Base-by-base conservation (phyloP, 2,888 invertebrate genomes). In the Pandemis heparana region DNA sequence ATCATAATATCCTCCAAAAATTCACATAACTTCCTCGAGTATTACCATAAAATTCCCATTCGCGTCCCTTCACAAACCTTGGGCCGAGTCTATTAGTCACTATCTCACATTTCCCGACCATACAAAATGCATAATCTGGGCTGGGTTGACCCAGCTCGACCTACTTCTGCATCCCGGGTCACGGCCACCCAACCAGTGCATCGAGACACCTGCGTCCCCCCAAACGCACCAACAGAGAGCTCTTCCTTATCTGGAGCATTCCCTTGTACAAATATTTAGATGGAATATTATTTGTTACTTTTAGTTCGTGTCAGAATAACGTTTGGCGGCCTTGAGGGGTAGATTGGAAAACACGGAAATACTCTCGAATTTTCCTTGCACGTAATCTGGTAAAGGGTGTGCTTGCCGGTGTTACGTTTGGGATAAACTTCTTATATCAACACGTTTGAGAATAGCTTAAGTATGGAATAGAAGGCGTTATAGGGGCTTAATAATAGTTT, bases 111-210 rank as follows among this genome's bases (percentile, higher is more conserved):
- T 72, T 60, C 53, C 65, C 53, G 66, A 48, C 66, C 71, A 53
- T 72, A 62, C 67, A 68, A 72, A 72, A 68, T 72, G 72, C 72
- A 72, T 59, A 53, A 53, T 53, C 38, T 46, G 39, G 71, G 67
- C 67, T 67, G 39, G 71, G 67, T 63, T 67, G 67, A 32, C 9
- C 51, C 39, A 12, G 38, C 59, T 41, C 67, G 72, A 67, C 72
- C 72, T 59, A 72, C 56, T 68, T 70, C 51, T 63, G 72, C 67
- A 72, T 56, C 65, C 9, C 51, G 38, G 72, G 72, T 72, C 72
- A 72, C 43, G 72, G 72, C 66, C 61, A 32, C 16, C 43, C 23
- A 63, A 72, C 67, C 72, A 72, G 46, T 72, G 67, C 67, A 72
- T 56, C 53, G 7, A 67, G 63, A 72, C 63, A 67, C 46, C 51